Evolutionary conservation across 2,113 vertebrate genomes (phyloP).

Genomic region (Sinosuthora webbiana): DNA sequence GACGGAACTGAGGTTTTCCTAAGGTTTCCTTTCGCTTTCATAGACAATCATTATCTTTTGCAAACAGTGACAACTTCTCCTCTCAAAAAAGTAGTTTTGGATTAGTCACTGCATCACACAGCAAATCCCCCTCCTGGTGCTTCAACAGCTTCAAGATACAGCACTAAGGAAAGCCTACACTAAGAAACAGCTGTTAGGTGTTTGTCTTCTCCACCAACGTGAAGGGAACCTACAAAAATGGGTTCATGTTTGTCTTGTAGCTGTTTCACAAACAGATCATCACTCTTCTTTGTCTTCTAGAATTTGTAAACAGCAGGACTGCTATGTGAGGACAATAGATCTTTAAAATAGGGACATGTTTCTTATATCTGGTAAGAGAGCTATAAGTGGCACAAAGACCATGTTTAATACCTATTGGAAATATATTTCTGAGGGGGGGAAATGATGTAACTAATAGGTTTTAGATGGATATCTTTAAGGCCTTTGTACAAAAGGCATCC

Average conservation of each 20-base stretch:
- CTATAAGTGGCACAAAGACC: neutral
- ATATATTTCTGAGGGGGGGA: neutral
- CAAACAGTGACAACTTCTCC: neutral
- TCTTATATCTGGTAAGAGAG: neutral
- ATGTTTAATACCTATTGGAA: neutral
- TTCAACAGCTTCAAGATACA: neutral
- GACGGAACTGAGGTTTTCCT: neutral
- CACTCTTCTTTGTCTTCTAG: neutral
- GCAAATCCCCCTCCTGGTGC: neutral
- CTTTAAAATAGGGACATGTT: neutral
- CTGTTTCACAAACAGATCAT: neutral
- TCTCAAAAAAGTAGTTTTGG: neutral
- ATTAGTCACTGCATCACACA: accelerated
- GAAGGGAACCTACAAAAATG: neutral
- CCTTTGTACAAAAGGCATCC: neutral
- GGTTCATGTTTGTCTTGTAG: neutral
- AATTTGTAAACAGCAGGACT: neutral
- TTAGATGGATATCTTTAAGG: neutral
- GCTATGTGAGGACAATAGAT: neutral
- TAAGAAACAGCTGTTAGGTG: neutral
- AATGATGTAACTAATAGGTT: neutral
- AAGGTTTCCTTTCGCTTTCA: neutral
- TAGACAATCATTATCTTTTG: neutral
- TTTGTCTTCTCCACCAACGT: neutral
- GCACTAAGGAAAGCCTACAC: neutral